Evolutionary conservation across 1,140 invertebrate species (phyloP).

Genomic region (Stenopsyche tienmushanensis): DNA sequence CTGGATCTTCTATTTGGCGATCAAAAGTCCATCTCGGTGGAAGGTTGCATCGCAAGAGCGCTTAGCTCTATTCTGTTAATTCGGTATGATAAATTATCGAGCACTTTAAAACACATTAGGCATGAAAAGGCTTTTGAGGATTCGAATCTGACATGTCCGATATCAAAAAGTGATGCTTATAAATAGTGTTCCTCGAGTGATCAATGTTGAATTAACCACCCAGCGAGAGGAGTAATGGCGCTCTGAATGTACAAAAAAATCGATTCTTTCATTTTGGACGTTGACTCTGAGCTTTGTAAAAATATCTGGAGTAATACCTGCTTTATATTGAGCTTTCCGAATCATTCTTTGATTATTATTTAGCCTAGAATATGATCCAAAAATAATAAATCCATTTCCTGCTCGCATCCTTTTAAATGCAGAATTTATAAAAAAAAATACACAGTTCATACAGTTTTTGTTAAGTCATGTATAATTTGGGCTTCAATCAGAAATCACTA

Average conservation of each 20-base stretch:
- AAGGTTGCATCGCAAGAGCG: too few species aligned
- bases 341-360: too few species aligned
- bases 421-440: background rate
- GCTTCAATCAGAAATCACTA: too few species aligned
- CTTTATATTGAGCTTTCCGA: too few species aligned
- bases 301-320: too few species aligned
- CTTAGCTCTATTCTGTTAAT: slow-evolving; percentile 7
- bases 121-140: slow-evolving; percentile 33
- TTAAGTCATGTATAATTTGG: background rate
- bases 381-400: background rate
- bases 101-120: slow-evolving; percentile 38
- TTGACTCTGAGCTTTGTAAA: slow-evolving; percentile 3
- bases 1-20: background rate
- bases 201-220: slow-evolving; percentile 36
- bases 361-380: too few species aligned
- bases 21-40: background rate
- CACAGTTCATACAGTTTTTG: background rate
- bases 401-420: background rate
- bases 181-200: slow-evolving; percentile 9
- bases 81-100: slow-evolving; percentile 21
- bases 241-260: background rate
- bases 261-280: slow-evolving; percentile 6
- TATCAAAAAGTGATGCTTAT: slow-evolving; percentile 11
- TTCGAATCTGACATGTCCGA: slow-evolving; percentile 6
- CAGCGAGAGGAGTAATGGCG: slow-evolving; percentile 11